Evolutionary conservation across 1,140 invertebrate genomes (phyloP).

Genomic region (Drosophila tsacasi): DNA sequence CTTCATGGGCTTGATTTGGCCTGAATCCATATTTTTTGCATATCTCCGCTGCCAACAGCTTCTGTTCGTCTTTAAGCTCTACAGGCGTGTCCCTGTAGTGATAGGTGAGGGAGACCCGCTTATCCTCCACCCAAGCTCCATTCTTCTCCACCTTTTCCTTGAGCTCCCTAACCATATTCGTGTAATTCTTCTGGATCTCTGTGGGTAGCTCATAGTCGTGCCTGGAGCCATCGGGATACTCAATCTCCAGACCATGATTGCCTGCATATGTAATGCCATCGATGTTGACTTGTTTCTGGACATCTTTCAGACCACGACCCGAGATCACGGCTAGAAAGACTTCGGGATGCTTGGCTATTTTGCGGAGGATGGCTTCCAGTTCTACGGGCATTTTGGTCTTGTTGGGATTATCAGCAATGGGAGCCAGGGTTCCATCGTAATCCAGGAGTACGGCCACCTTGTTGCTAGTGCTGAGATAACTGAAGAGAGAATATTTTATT

Average conservation of each 20-base stretch:
- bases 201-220: constrained; percentile 95
- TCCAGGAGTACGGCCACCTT: constrained; percentile 93
- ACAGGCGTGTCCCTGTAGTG: constrained; percentile 93
- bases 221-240: constrained; percentile 94
- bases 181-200: constrained; percentile 93
- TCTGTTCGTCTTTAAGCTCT: constrained; percentile 87
- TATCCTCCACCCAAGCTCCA: constrained; percentile 96
- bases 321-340: constrained; percentile 95
- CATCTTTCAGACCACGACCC: constrained; percentile 93
- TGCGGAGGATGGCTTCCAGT: constrained; percentile 92
- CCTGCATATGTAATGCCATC: constrained; percentile 95
- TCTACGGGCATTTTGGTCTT: constrained; percentile 92
- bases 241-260: constrained; percentile 95
- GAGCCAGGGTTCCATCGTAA: constrained; percentile 95
- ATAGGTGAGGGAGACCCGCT: constrained; percentile 94
- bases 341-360: constrained; percentile 92
- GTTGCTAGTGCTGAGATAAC: constrained; percentile 92
- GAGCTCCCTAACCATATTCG: constrained; percentile 90
- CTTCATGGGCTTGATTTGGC: constrained; percentile 91
- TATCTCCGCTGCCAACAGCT: constrained; percentile 88
- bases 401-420: constrained; percentile 94
- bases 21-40: constrained; percentile 91
- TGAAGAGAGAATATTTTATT: constrained; percentile 62
- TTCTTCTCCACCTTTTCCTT: constrained; percentile 93
- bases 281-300: constrained; percentile 94